Conservation (phyloP, 1,140 invertebrate species). For the Anthonomus grandis region DNA sequence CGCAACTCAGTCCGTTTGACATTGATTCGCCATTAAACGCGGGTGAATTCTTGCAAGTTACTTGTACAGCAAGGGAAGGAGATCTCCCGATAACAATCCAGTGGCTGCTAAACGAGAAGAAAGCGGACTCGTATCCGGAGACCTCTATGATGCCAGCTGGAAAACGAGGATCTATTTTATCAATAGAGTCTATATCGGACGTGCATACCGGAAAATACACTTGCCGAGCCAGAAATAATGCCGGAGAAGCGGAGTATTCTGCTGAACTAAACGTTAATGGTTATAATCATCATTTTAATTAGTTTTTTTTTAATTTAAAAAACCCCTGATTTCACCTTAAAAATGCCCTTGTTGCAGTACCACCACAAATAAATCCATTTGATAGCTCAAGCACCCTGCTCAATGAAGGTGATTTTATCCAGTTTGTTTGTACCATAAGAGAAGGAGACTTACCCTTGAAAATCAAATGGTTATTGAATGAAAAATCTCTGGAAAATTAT, state of each 20-base stretch:
- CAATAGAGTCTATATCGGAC: slow-evolving; percentile 69
- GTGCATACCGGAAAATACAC: slow-evolving; percentile 64
- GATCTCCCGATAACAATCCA: slow-evolving; percentile 63
- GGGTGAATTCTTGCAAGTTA: slow-evolving; percentile 67
- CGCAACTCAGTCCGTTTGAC: slow-evolving; percentile 65
- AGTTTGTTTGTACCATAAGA: slow-evolving; percentile 62
- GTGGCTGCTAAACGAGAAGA: slow-evolving; percentile 62
- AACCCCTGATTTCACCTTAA: background rate
- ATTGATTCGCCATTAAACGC: slow-evolving; percentile 64
- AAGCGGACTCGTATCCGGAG: slow-evolving; percentile 38
- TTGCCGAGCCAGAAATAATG: slow-evolving; percentile 64
- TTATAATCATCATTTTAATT: slow-evolving; percentile 21
- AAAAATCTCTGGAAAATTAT: slow-evolving; percentile 46
- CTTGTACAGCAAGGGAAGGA: slow-evolving; percentile 68
- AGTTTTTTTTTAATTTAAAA: slow-evolving; percentile 14
- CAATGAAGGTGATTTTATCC: slow-evolving; percentile 63
- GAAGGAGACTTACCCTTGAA: slow-evolving; percentile 63
- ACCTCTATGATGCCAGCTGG: slow-evolving; percentile 35
- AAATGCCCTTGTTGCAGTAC: slow-evolving; percentile 16
- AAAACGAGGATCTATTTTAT: slow-evolving; percentile 50
- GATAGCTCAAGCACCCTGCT: slow-evolving; percentile 55
- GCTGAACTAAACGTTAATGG: slow-evolving; percentile 36
- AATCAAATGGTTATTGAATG: slow-evolving; percentile 58
- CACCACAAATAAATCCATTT: slow-evolving; percentile 55
- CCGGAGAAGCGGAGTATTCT: slow-evolving; percentile 53